Percentiles rank a stretch among this genome's conserved stretches.
phyloP scores from a whole-genome alignment of 2,888 invertebrate genomes.

The Halictus quadricinctus region DNA sequence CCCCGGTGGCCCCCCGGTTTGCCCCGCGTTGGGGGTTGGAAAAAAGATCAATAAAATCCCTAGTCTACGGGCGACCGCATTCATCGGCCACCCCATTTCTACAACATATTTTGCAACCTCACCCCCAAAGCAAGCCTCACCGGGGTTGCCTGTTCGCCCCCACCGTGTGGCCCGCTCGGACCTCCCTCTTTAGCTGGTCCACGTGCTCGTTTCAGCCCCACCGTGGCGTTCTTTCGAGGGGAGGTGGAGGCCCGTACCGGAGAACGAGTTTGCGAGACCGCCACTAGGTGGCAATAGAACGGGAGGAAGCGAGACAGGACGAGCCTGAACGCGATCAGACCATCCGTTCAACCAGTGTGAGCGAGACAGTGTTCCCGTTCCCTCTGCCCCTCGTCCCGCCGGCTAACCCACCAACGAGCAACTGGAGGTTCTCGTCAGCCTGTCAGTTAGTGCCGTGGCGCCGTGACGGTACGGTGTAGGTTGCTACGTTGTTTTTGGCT shows the following conservation, averaged over 20 bases:
- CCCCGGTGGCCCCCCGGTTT: not conserved
- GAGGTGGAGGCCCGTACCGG: slow-evolving; percentile 53
- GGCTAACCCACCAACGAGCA: slow-evolving; percentile 60
- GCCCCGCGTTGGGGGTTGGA: slow-evolving; percentile 60
- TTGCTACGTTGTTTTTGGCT: slow-evolving; percentile 48
- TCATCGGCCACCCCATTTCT: slow-evolving; percentile 79
- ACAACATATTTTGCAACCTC: slow-evolving; percentile 80
- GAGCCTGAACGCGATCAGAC: slow-evolving; percentile 40
- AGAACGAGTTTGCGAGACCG: slow-evolving; percentile 61
- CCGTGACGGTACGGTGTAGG: slow-evolving; percentile 74
- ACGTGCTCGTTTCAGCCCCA: slow-evolving; percentile 69
- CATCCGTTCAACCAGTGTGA: slow-evolving; percentile 27
- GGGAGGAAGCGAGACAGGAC: slow-evolving; percentile 35
- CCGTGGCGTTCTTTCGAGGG: slow-evolving; percentile 19
- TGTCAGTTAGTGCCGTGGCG: slow-evolving; percentile 82
- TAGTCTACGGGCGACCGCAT: slow-evolving; percentile 80
- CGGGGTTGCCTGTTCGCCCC: slow-evolving; percentile 44
- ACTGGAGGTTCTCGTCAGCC: slow-evolving; percentile 71
- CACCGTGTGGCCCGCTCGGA: slow-evolving; percentile 46
- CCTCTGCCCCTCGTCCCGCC: slow-evolving; percentile 54
- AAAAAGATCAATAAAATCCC: slow-evolving; percentile 81
- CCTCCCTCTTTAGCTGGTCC: slow-evolving; percentile 62
- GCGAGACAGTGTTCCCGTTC: slow-evolving; percentile 39
- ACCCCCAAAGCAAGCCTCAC: slow-evolving; percentile 43
- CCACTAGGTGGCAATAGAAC: slow-evolving; percentile 75